These are phyloP conservation scores for Phrynocephalus versicolor DNA, from an alignment of 2,113 vertebrate genomes.

Conservation along the genomic window DNA sequence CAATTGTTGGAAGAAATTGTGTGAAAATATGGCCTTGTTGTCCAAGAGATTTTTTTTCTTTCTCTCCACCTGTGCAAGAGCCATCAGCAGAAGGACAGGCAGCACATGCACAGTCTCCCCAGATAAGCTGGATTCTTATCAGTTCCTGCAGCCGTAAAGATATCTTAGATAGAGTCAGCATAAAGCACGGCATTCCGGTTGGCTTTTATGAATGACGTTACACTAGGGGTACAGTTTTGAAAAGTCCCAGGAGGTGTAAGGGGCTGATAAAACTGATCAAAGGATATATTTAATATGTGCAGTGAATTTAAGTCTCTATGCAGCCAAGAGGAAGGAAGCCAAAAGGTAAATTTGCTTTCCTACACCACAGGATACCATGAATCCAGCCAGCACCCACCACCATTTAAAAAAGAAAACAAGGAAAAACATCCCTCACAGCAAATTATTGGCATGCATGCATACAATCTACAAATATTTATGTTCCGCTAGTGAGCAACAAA, in stretches of 20 bases:
- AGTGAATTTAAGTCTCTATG: background rate
- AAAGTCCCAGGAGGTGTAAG: background rate
- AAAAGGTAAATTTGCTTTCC: constrained; percentile 6
- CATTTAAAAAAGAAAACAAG: background rate
- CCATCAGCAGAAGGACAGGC: background rate
- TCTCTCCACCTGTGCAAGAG: background rate
- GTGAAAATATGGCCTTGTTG: background rate
- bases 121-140: constrained; percentile 25
- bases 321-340: background rate
- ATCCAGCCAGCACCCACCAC: background rate
- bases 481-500: constrained; percentile 63
- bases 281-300: fast-evolving
- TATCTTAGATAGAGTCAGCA: constrained; percentile 7
- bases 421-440: fast-evolving
- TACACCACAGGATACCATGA: constrained; percentile 31
- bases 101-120: background rate
- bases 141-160: constrained; percentile 14
- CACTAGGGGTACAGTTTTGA: fast-evolving
- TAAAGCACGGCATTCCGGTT: constrained; percentile 7
- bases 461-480: constrained; percentile 34
- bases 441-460: constrained; percentile 41
- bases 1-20: background rate
- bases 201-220: fast-evolving
- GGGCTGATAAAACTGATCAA: background rate
- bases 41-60: background rate